Percentiles rank a stretch among this genome's conserved stretches.
Evolutionary conservation across 2,113 vertebrate genomes (phyloP).

Genomic region (Alces alces): DNA sequence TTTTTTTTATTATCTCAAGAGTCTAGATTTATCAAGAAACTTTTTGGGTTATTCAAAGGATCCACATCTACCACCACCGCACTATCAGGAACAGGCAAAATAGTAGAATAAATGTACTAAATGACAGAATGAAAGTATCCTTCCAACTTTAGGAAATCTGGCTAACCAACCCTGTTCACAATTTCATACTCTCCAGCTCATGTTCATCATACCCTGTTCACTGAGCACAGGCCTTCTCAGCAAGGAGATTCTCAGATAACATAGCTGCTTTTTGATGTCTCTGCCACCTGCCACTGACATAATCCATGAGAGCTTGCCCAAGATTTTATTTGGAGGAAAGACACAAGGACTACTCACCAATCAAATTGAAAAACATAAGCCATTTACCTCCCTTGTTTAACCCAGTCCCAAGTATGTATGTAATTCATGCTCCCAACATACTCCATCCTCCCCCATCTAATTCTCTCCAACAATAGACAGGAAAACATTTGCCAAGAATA

Average conservation of each 20-base stretch:
- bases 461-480: neutral
- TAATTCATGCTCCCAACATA: neutral
- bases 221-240: neutral
- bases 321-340: slow-evolving; percentile 15
- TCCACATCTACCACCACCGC: neutral
- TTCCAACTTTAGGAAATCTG: neutral
- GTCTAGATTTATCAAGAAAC: neutral
- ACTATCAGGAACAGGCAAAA: neutral
- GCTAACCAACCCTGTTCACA: neutral
- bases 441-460: neutral
- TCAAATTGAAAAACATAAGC: neutral
- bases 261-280: neutral
- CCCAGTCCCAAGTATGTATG: neutral
- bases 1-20: neutral
- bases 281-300: neutral
- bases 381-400: neutral
- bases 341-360: neutral
- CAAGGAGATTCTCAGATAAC: neutral
- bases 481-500: neutral
- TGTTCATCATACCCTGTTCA: neutral
- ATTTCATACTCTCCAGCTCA: neutral
- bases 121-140: neutral
- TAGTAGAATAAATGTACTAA: neutral
- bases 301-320: neutral
- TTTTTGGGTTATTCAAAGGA: neutral